Percentiles rank a stretch among this genome's conserved stretches.
These are phyloP conservation scores for Sminthurides bifidus DNA, from an alignment of 1,140 invertebrate genomes.

Conservation along the genomic window DNA sequence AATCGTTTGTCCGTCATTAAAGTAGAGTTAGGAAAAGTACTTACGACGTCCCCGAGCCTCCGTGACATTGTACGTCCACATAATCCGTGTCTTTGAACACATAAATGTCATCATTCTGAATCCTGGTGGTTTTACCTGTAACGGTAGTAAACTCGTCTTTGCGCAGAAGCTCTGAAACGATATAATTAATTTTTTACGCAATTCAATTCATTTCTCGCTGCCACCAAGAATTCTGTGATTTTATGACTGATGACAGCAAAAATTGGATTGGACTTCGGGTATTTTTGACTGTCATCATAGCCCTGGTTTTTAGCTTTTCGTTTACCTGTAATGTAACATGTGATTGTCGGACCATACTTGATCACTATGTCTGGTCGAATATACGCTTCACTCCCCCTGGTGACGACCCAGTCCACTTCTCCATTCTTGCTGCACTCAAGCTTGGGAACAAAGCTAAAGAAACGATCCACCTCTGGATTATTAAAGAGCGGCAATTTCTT, in stretches of 20 bases:
- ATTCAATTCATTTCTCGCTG: background rate
- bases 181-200: background rate
- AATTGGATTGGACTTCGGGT: too few species aligned
- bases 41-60: constrained; percentile 40
- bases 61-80: background rate
- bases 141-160: background rate
- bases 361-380: constrained; percentile 33
- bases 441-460: constrained; percentile 46
- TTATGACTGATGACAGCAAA: background rate
- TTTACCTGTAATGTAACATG: constrained; percentile 42
- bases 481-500: constrained; percentile 48
- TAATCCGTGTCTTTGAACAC: background rate
- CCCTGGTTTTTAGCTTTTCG: background rate
- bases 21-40: constrained; percentile 46
- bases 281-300: background rate
- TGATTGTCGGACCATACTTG: constrained; percentile 38
- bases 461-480: constrained; percentile 55
- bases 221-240: background rate
- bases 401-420: constrained; percentile 45
- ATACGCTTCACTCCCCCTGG: constrained; percentile 32
- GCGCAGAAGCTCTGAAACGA: background rate
- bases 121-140: background rate
- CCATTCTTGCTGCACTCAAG: constrained; percentile 45
- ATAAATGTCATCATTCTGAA: background rate
- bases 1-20: constrained; percentile 49